Evolutionary conservation across 2,888 invertebrate genomes (phyloP).

Genomic region (Tridacna gigas): DNA sequence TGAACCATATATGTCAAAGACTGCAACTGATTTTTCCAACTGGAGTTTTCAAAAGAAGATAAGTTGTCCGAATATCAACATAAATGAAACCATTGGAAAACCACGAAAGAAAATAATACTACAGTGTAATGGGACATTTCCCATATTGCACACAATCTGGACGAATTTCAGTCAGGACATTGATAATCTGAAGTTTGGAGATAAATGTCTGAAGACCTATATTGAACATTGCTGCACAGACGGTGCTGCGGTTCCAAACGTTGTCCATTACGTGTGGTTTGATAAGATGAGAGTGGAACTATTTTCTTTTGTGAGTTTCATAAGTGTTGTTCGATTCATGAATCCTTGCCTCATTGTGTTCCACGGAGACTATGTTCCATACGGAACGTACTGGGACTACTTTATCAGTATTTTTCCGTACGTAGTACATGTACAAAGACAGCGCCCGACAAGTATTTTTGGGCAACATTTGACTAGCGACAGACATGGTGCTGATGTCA

Average conservation of each 20-base stretch:
- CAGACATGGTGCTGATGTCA: constrained; percentile 68
- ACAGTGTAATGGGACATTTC: neutral
- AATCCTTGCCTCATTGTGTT: constrained; percentile 68
- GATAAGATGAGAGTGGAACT: constrained; percentile 40
- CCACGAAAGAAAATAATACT: neutral
- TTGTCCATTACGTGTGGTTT: constrained; percentile 67
- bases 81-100: neutral
- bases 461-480: constrained; percentile 43
- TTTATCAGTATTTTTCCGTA: constrained; percentile 58
- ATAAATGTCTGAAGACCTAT: constrained; percentile 49
- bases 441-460: constrained; percentile 46
- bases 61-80: neutral
- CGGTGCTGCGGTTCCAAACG: constrained; percentile 54
- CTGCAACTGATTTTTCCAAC: neutral
- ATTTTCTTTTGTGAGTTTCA: constrained; percentile 61
- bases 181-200: constrained; percentile 31
- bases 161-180: constrained; percentile 25
- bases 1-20: too few species aligned
- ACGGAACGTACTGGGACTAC: constrained; percentile 66
- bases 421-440: constrained; percentile 58
- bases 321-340: constrained; percentile 62
- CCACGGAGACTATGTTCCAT: constrained; percentile 62
- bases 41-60: constrained; percentile 13
- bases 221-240: constrained; percentile 55
- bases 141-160: neutral